Conservation (phyloP, 1,140 invertebrate genomes). For the Anastrepha ludens region DNA sequence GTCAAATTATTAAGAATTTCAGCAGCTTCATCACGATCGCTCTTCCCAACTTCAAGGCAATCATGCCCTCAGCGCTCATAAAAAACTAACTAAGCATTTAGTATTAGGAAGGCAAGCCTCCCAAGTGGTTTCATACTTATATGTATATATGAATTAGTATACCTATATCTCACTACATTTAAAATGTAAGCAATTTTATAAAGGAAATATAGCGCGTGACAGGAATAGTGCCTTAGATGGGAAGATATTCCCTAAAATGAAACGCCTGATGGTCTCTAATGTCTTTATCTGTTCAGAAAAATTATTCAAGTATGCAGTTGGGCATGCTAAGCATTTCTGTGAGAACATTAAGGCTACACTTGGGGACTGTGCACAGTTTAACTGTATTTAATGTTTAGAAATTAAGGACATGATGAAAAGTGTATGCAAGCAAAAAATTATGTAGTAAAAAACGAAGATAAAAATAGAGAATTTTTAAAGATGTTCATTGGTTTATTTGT, state of each 20-base stretch:
- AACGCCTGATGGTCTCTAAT: too few relatives aligned
- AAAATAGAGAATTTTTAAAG: too few relatives aligned
- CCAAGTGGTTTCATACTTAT: not conserved
- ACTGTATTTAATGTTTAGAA: not conserved
- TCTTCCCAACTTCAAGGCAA: too few relatives aligned
- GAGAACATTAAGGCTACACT: not conserved
- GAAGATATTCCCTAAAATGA: too few relatives aligned
- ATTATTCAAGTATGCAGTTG: not conserved
- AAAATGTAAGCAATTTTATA: not conserved
- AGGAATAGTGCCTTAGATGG: too few relatives aligned
- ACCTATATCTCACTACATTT: not conserved
- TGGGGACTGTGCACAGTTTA: not conserved
- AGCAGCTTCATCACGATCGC: not conserved
- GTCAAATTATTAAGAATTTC: not conserved
- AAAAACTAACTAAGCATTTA: slow-evolving; percentile 21
- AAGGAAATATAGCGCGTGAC: too few relatives aligned
- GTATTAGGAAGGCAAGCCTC: not conserved
- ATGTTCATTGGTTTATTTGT: too few relatives aligned
- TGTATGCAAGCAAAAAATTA: too few relatives aligned
- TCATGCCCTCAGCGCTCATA: not conserved
- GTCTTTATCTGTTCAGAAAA: not conserved
- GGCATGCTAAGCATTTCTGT: not conserved
- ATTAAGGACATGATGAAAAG: too few relatives aligned
- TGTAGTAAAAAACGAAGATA: too few relatives aligned
- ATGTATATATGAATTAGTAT: too few relatives aligned